Base-by-base conservation (phyloP, 2,797 vertebrate species). In the Hypotaenidia philippensis region DNA sequence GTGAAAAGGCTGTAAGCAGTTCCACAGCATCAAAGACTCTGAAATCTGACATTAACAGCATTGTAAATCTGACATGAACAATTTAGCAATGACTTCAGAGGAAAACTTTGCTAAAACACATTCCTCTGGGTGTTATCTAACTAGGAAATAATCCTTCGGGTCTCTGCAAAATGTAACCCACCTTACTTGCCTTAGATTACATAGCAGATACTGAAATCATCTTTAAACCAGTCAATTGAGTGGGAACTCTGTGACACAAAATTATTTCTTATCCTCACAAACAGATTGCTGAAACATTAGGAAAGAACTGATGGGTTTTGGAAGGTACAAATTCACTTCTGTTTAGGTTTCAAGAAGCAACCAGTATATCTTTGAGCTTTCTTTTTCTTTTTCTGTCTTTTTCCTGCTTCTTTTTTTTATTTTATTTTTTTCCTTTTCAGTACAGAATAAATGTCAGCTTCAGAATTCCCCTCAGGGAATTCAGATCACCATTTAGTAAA, bases 41-140 rank as follows among this genome's bases (percentile, higher is more conserved):
- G 69, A 94, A 96, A 92, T 71, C 49, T 95, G 63, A 96, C 79
- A 94, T 96, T 91, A 95, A 89, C 49, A 93, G 27, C 11, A 38
- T 64, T 89, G 69, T 84, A 96, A 95, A 96, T 80, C 59, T 96
- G 93, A 97, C 74, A 92, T 29, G 63, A 97, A 89, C 63, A 76
- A 89, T 97, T 93, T 90, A 83, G 17, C 41, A 81, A 74, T 88
- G 53, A 91, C 85, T 96, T 97, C 92, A 93, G 75, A 94, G 14
- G 38, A 52, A 96, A 96, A 93, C 27, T 89, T 94, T 59, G 38
- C 65, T 97, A 85, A 97, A 96, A 90, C 47, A 6, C 41, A 87
- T 96, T 94, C 70, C 38, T 74, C 47, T 75, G 26, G 6, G 21
- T 95, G 50, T 92, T 97, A 79, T 90, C 79, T 92, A 87, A 90